Evolutionary conservation across 2,797 vertebrate genomes (phyloP).

Genomic region (Cynodonichthys magdalenae): DNA sequence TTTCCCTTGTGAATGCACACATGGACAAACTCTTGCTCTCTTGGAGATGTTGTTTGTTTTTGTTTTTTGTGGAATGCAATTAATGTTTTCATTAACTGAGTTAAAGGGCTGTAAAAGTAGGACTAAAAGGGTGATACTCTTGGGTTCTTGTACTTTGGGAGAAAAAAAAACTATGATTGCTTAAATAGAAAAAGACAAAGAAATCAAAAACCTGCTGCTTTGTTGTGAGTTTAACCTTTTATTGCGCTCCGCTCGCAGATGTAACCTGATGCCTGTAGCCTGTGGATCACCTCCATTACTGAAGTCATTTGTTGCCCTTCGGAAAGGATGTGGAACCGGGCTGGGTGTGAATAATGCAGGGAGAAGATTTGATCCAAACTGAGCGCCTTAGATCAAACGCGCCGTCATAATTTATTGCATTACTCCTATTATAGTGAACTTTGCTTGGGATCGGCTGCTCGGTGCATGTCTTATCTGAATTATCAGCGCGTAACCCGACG

Average conservation of each 20-base stretch:
- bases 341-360: constrained; percentile 44
- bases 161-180: constrained; percentile 31
- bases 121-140: constrained; percentile 60
- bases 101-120: constrained; percentile 65
- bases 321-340: constrained; percentile 50
- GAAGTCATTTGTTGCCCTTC: constrained; percentile 63
- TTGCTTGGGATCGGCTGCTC: constrained; percentile 24
- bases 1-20: constrained; percentile 41
- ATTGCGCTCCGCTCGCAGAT: constrained; percentile 34
- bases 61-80: constrained; percentile 63
- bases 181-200: constrained; percentile 42
- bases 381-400: constrained; percentile 51
- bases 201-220: constrained; percentile 45
- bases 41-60: constrained; percentile 44
- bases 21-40: constrained; percentile 31
- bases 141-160: constrained; percentile 41
- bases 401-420: constrained; percentile 28
- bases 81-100: constrained; percentile 75
- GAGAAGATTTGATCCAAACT: constrained; percentile 42
- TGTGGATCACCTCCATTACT: constrained; percentile 38
- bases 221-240: constrained; percentile 42
- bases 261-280: constrained; percentile 58
- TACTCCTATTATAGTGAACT: constrained; percentile 35
- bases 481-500: constrained; percentile 42
- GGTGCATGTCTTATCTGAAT: constrained; percentile 50